A percentile compares a stretch with the other conserved stretches of the same genome.
Conservation (phyloP, 2,888 invertebrate genomes). For the Aricia artaxerxes region DNA sequence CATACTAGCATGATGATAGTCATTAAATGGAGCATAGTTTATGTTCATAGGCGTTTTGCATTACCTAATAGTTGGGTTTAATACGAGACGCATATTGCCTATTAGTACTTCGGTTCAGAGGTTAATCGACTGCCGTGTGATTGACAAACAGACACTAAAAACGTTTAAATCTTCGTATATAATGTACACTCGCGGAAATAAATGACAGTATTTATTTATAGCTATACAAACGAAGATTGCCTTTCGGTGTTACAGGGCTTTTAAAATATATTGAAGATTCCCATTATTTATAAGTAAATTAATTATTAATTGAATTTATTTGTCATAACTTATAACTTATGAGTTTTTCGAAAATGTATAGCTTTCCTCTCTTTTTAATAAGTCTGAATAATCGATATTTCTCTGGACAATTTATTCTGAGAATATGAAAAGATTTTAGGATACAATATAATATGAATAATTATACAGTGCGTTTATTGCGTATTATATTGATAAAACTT, state of each 20-base stretch:
- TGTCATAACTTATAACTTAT: no score
- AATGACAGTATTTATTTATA: background rate
- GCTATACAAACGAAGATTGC: background rate
- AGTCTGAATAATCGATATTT: no score
- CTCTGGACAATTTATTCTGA: no score
- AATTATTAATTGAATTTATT: no score
- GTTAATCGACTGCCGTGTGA: constrained; percentile 34
- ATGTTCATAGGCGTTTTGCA: background rate
- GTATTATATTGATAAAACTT: no score
- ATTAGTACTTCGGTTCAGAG: constrained; percentile 30
- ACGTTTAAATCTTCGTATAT: constrained; percentile 30
- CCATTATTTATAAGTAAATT: background rate
- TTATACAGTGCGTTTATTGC: no score
- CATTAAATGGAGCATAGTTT: constrained; percentile 19
- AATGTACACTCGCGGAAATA: constrained; percentile 40
- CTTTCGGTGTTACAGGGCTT: background rate
- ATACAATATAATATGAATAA: no score
- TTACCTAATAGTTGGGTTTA: constrained; percentile 21
- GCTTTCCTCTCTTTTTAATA: no score
- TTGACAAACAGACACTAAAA: constrained; percentile 34
- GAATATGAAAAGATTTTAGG: no score
- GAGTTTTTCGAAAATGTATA: no score
- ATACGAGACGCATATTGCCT: constrained; percentile 9
- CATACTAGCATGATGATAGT: background rate
- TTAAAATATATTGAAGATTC: background rate